phyloP scores from a whole-genome alignment of 2,113 vertebrate genomes.

The Halcyon malimbica region DNA sequence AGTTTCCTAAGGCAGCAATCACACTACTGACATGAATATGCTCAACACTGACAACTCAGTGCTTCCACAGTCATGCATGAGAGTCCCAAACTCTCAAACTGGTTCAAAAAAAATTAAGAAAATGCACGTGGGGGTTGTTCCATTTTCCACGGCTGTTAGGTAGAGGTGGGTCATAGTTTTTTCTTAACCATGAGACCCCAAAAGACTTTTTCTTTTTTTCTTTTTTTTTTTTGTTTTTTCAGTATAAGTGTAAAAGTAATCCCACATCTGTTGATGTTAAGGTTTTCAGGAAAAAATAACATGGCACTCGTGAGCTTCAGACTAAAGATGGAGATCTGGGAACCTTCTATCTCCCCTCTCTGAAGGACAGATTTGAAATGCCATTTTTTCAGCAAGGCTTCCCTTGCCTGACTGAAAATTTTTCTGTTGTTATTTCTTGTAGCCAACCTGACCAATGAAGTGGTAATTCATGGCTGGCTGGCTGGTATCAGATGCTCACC shows the following conservation, averaged over 20 bases:
- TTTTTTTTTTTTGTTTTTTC: too few species aligned
- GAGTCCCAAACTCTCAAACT: neutral
- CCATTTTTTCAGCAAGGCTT: constrained; percentile 18
- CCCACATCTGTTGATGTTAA: neutral
- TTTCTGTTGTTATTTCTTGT: neutral
- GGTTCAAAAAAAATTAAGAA: neutral
- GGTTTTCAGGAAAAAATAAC: neutral
- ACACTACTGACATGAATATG: rapidly evolving
- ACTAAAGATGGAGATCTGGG: neutral
- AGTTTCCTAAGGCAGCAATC: neutral
- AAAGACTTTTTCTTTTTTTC: neutral
- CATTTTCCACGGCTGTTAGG: neutral
- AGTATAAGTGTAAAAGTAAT: neutral
- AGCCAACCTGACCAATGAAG: constrained; percentile 20
- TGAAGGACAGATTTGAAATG: neutral
- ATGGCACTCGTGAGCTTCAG: neutral
- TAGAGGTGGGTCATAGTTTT: neutral
- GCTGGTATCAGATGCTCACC: constrained; percentile 20
- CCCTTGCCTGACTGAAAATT: neutral
- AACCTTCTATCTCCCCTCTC: neutral
- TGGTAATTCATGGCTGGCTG: neutral
- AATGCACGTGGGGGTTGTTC: neutral
- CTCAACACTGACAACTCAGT: neutral
- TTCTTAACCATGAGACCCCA: neutral
- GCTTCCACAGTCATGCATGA: neutral